Percentiles rank a stretch among this genome's conserved stretches.
phyloP scores from a whole-genome alignment of 1,140 invertebrate species.

The Drosophila equinoxialis region DNA sequence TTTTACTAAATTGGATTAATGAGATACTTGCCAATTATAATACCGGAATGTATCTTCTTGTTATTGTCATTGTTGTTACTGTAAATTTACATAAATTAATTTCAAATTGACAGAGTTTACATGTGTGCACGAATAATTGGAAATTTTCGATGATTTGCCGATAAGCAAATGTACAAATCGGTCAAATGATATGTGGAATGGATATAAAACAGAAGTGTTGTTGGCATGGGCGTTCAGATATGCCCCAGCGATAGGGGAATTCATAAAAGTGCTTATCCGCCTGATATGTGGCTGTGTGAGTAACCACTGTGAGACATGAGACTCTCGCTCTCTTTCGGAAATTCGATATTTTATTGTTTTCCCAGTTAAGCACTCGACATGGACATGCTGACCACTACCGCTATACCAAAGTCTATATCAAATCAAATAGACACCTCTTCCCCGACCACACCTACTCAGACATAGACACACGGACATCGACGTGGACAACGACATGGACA shows the following conservation, averaged over 20 bases:
- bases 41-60: slow-evolving; percentile 52
- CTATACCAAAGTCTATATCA: slow-evolving; percentile 48
- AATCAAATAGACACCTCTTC: slow-evolving; percentile 52
- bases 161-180: slow-evolving; percentile 56
- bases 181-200: slow-evolving; percentile 19
- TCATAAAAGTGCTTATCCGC: slow-evolving; percentile 52
- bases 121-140: slow-evolving; percentile 67
- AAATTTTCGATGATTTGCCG: slow-evolving; percentile 56
- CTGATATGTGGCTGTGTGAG: slow-evolving; percentile 24
- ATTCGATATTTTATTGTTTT: slow-evolving; percentile 64
- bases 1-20: slow-evolving; percentile 78
- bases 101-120: slow-evolving; percentile 58
- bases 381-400: slow-evolving; percentile 31
- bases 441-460: neutral
- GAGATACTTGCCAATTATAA: slow-evolving; percentile 69
- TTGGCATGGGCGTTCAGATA: slow-evolving; percentile 27
- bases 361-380: slow-evolving; percentile 49
- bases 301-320: slow-evolving; percentile 50
- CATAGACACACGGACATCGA: slow-evolving; percentile 11
- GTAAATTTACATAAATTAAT: slow-evolving; percentile 76
- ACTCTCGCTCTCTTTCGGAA: slow-evolving; percentile 39
- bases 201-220: neutral
- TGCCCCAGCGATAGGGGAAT: slow-evolving; percentile 26
- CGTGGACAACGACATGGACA: slow-evolving; percentile 38
- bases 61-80: slow-evolving; percentile 30